A percentile compares a stretch with the other conserved stretches of the same genome.
These are phyloP conservation scores for Anabas testudineus DNA, from an alignment of 2,797 vertebrate genomes.

Conservation along the genomic window DNA sequence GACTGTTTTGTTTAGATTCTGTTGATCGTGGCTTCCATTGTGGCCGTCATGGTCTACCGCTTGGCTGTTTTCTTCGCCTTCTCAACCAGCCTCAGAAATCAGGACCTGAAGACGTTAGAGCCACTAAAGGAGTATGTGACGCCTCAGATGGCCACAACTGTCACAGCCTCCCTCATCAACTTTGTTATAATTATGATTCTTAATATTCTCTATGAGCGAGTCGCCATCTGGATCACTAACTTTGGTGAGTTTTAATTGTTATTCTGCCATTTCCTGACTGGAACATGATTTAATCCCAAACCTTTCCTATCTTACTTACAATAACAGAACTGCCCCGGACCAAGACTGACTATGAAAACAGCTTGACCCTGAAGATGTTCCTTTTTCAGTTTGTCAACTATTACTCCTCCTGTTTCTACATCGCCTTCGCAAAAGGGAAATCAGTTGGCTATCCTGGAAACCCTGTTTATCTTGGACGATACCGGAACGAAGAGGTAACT, in stretches of 20 bases:
- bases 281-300: neutral
- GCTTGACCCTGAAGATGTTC: slow-evolving; percentile 96
- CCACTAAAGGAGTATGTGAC: slow-evolving; percentile 92
- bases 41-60: slow-evolving; percentile 94
- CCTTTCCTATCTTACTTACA: neutral
- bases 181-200: slow-evolving; percentile 94
- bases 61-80: slow-evolving; percentile 92
- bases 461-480: slow-evolving; percentile 91
- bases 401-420: slow-evolving; percentile 97
- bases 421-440: slow-evolving; percentile 95
- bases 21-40: slow-evolving; percentile 91
- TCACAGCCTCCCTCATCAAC: slow-evolving; percentile 94
- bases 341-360: slow-evolving; percentile 95
- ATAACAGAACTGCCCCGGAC: slow-evolving; percentile 92
- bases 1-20: slow-evolving; percentile 82
- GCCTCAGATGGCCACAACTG: slow-evolving; percentile 92
- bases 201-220: slow-evolving; percentile 91
- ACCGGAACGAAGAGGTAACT: slow-evolving; percentile 93
- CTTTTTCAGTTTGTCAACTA: slow-evolving; percentile 98
- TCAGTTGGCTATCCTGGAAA: slow-evolving; percentile 90
- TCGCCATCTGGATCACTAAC: slow-evolving; percentile 94
- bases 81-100: slow-evolving; percentile 81
- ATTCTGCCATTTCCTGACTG: accelerated
- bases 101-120: slow-evolving; percentile 83
- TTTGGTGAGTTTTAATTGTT: slow-evolving; percentile 83